These are phyloP conservation scores for Clarias gariepinus DNA, from an alignment of 2,113 vertebrate species.

Conservation along the genomic window DNA sequence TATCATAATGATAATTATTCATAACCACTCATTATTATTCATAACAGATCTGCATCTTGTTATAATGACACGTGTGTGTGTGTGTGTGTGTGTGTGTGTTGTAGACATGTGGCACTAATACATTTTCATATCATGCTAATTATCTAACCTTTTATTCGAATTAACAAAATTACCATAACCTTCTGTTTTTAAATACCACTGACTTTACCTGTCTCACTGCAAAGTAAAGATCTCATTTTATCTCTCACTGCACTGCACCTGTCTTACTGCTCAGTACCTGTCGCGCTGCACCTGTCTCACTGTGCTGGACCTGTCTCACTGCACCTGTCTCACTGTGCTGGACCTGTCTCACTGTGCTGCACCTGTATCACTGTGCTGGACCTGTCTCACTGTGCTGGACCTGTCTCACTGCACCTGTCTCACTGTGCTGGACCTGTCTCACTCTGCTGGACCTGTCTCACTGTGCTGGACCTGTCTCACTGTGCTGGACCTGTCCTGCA, in stretches of 20 bases:
- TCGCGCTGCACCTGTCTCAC: no score
- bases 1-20: constrained; percentile 35
- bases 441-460: no score
- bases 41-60: constrained; percentile 42
- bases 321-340: neutral
- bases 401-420: no score
- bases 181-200: neutral
- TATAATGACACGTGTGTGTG: constrained; percentile 10
- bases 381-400: no score
- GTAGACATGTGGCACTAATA: neutral
- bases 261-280: no score
- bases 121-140: neutral
- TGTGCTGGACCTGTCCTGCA: neutral
- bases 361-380: no score
- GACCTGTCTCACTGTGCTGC: neutral
- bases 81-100: neutral
- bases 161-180: neutral
- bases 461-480: neutral
- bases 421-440: no score
- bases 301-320: neutral
- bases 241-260: neutral
- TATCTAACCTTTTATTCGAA: neutral
- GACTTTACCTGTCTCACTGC: neutral
- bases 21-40: constrained; percentile 35
- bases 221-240: no score